Base-by-base conservation (phyloP, 2,888 invertebrate species). In the Temnothorax rugatulus region DNA sequence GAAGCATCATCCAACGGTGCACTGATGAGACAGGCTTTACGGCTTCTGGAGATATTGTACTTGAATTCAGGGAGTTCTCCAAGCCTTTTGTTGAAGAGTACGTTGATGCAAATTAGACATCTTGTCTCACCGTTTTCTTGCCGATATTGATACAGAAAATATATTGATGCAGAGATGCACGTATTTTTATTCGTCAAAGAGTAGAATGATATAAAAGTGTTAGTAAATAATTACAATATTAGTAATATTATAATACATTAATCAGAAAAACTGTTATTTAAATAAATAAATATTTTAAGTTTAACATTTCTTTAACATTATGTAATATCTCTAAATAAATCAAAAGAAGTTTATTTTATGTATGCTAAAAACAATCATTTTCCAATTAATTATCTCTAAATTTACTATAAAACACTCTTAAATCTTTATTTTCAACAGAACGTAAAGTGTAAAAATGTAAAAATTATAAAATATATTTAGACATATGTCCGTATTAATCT, bases 1-100 rank as follows among this genome's bases (percentile, higher is more conserved):
- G 84, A 83, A 90, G 84, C 86, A 83, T 89, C 84, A 88, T 89
- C 79, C 83, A 84, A 75, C 79, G 52, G 18, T 63, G 87, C 52
- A 82, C 79, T 82, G 75, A 84, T 86, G 83, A 76, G 74, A 71
- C 64, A 73, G 59, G 59, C 73, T 83, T 64, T 84, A 74, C 61
- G 54, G 82, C 63, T 83, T 82, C 86, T 73, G 73, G 52, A 84
- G 76, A 73, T 61, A 81, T 81, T 81, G 25, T 81, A 59, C 79
- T 71, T 73, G 73, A 81, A 71, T 71, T 71, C 79, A 71, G 47
- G 25, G 34, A 71, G 34, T 79, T 52, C 47, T 57, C 29, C 29
- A n/a, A 57, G 57, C 21, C 73, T 59, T 81, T 73, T 59, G 73
- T 73, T 59, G 47, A 34, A 71, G 47, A 59, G 18, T 44, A 77